Evolutionary conservation across 64 coral and sea anemone species (phyloP), one percentile per base, ranked within the genome.

Genomic region (Montipora foliosa): DNA sequence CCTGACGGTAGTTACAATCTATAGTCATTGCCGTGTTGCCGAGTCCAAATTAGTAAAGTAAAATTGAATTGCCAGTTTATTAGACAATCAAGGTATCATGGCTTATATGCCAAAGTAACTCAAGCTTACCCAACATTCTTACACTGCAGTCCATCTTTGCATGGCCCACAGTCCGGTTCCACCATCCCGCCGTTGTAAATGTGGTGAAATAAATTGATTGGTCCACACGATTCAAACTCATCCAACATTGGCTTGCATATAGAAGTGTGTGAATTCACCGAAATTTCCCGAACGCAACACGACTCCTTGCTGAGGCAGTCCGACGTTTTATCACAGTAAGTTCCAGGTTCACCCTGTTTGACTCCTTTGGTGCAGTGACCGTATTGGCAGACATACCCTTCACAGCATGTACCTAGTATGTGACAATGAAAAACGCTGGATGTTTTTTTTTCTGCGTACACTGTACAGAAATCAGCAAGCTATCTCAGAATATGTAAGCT

Each of bases 161-260:
- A 97, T 14, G 96, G 96, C 10, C 96, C 96, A 67, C 96, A 97
- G 19, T 90, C 96, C 14, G 96, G 96, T 75, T 97, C 93, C 22
- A 97, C 96, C 83, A 75, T 94, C 17, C 96, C 96, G 7, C 93
- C 96, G 0, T 77, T 57, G 79, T 97, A 97, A 74, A 97, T 74
- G 48, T 97, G 96, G 55, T 95, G 96, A 22, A 97, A 97, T 37
- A 97, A 87, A 87, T 97, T 97, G 46, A 97, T 97, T 89, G 96
- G 96, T 29, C 96, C 96, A 75, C 96, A 97, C 29, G 96, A 97
- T 79, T 97, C 96, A 72, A 80, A 97, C 44, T 97, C 96, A 15
- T 95, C 48, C 1, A 97, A 68, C 93, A 97, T 84, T 70, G 96
- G 96, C 73, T 97, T 97, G 76, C 96, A 97, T 13, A 97, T 21